phyloP scores from a whole-genome alignment of 2,888 invertebrate species.

The Eupithecia inturbata region DNA sequence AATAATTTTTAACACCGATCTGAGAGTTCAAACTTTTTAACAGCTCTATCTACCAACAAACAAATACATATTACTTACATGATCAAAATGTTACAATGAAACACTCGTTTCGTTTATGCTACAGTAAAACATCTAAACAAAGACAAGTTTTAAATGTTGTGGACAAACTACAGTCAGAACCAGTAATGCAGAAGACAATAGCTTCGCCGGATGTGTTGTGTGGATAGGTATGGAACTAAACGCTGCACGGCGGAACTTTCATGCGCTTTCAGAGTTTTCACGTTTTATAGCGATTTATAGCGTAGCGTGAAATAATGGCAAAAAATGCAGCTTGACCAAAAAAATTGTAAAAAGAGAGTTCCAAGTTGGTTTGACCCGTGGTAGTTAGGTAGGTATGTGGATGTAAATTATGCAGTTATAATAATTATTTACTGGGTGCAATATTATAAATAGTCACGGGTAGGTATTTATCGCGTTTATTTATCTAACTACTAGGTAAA shows the following conservation, averaged over 20 bases:
- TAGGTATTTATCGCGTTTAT: too few species aligned
- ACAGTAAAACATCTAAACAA: neutral
- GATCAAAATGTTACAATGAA: neutral
- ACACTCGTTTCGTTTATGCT: neutral
- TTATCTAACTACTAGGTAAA: too few species aligned
- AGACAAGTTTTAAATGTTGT: constrained; percentile 1
- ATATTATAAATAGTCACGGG: too few species aligned
- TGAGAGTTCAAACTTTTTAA: neutral
- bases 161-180: neutral
- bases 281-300: neutral
- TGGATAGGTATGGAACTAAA: neutral
- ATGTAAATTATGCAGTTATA: neutral
- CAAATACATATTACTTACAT: neutral
- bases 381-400: neutral
- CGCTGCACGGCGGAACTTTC: constrained; percentile 1
- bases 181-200: constrained; percentile 4
- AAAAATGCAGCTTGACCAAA: neutral
- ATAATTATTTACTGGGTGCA: neutral
- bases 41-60: neutral
- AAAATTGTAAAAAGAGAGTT: neutral
- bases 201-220: constrained; percentile 12
- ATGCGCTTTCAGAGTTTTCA: neutral
- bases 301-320: neutral
- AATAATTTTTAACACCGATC: neutral
- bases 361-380: neutral